Base-by-base conservation (phyloP, 2,888 invertebrate genomes). In the Drosophila emarginata region DNA sequence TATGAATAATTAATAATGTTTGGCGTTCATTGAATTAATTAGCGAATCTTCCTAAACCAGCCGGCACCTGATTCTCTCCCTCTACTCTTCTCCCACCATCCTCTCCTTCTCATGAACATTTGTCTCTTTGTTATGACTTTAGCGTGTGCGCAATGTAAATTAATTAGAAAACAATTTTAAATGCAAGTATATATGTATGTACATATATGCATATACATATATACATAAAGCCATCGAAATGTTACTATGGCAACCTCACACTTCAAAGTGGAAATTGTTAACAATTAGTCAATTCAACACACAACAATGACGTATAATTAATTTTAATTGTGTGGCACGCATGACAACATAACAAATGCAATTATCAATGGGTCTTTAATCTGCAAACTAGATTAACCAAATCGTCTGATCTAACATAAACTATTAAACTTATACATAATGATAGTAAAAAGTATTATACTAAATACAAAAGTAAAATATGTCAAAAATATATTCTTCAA, bases 1-100 rank as follows among this genome's bases (percentile, higher is more conserved):
- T 85, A 83, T 85, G 86, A 86, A 85, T 85, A 85, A 87, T 85
- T 85, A 80, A 85, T 87, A 80, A 75, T 87, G 84, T 79, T 87
- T 86, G 84, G 83, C 80, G 73, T 76, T 79, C 80, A 86, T 83
- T 85, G 88, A 85, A 85, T 85, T 87, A 86, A 85, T 85, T 85
- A 85, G 72, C 62, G 61, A 36, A 68, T 68, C 54, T 62, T 53
- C 72, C 52, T 69, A 45, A 54, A 26, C 54, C 57, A 15, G 36
- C 18, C 12, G 14, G 37, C 50, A 18, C 32, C 40, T 11, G 39
- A 3, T 39, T 5, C 18, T 5, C 56, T 28, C 36, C 40, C 28
- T 61, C 26, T 40, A 18, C 45, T 45, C 56, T 52, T 52, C 50
- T 36, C 32, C 36, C 36, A 60, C 40, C 62, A 39, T 64, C 61